Evolutionary conservation across 2,888 invertebrate genomes (phyloP).

Genomic region (Campoplex capitator): DNA sequence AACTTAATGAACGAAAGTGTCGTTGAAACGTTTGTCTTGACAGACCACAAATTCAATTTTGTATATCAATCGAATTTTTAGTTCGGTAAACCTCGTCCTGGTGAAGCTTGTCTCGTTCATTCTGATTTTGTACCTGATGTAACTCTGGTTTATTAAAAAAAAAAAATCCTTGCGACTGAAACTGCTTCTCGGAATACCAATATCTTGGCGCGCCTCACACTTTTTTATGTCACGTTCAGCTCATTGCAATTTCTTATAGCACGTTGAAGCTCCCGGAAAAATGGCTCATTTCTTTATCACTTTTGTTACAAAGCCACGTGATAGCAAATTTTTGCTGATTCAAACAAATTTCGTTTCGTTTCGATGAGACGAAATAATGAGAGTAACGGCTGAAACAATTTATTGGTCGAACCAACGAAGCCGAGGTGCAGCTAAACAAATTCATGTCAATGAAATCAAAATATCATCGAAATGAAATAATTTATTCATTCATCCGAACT

Average conservation of each 20-base stretch:
- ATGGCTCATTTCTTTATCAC: not conserved
- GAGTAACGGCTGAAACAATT: too few relatives aligned
- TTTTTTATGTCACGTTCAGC: not conserved
- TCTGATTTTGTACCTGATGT: conserved; percentile 3
- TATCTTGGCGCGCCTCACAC: not conserved
- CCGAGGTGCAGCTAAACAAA: too few relatives aligned
- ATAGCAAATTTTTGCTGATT: too few relatives aligned
- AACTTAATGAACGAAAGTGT: not conserved
- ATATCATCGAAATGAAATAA: too few relatives aligned
- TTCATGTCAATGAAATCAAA: too few relatives aligned
- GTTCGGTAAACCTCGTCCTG: not conserved
- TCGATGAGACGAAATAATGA: too few relatives aligned
- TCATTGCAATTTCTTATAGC: not conserved
- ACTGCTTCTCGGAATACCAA: not conserved
- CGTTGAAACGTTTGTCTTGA: not conserved
- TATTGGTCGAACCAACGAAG: too few relatives aligned
- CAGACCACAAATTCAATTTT: conserved; percentile 5
- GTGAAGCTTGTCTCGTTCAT: not conserved
- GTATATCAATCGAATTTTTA: conserved; percentile 21
- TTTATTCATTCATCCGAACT: too few relatives aligned
- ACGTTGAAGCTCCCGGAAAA: not conserved
- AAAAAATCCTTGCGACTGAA: not conserved
- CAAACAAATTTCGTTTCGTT: too few relatives aligned
- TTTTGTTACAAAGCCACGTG: too few relatives aligned
- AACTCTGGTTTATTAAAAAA: not conserved